Percentiles rank a stretch among this genome's conserved stretches.
These are phyloP conservation scores for Aphaenogaster rudis DNA, from an alignment of 1,140 invertebrate genomes.

Conservation along the genomic window DNA sequence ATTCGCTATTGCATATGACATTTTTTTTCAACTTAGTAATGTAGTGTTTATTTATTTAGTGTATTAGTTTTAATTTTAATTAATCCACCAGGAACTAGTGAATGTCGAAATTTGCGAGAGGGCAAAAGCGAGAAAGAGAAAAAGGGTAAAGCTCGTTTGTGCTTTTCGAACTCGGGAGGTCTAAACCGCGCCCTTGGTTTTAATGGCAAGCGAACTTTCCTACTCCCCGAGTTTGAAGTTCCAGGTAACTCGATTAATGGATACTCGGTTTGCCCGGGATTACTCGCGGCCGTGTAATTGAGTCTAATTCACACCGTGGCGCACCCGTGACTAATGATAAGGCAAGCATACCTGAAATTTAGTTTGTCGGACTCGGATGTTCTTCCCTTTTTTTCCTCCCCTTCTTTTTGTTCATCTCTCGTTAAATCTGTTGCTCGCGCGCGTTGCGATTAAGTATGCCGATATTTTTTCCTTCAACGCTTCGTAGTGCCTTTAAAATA, in stretches of 20 bases:
- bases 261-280: conserved; percentile 76
- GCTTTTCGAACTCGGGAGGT: conserved; percentile 65
- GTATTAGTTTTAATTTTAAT: conserved; percentile 47
- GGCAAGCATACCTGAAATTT: conserved; percentile 73
- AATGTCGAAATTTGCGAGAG: conserved; percentile 40
- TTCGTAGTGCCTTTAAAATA: conserved; percentile 37
- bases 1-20: not conserved
- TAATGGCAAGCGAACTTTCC: conserved; percentile 74
- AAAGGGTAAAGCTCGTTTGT: conserved; percentile 36
- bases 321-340: conserved; percentile 72
- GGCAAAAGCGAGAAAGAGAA: not conserved
- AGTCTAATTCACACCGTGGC: conserved; percentile 75
- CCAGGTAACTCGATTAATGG: conserved; percentile 76
- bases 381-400: not conserved
- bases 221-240: conserved; percentile 75
- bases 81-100: conserved; percentile 14
- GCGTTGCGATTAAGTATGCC: conserved; percentile 39
- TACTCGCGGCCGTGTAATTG: conserved; percentile 76
- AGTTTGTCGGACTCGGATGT: conserved; percentile 40
- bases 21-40: not conserved
- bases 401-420: conserved; percentile 7
- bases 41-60: not conserved
- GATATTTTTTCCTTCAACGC: conserved; percentile 21
- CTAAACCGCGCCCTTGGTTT: conserved; percentile 76
- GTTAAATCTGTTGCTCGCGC: conserved; percentile 41